Percentiles rank a stretch among this genome's conserved stretches.
Conservation (phyloP, 2,113 vertebrate genomes). For the Patagioenas fasciata region DNA sequence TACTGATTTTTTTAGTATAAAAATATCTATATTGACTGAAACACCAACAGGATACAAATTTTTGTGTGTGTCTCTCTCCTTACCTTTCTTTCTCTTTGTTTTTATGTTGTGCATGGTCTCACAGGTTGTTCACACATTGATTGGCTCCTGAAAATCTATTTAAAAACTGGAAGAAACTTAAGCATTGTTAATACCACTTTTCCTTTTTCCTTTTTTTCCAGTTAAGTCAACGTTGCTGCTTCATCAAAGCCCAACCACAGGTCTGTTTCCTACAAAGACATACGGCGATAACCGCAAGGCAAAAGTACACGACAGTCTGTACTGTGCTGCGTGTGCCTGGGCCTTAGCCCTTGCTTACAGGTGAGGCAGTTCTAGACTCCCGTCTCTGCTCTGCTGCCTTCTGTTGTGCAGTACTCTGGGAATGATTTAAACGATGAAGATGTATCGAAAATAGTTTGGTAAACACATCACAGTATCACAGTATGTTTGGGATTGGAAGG, state of each 20-base stretch:
- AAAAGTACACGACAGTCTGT: conserved; percentile 91
- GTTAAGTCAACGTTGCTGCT: conserved; percentile 90
- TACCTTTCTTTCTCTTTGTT: not conserved
- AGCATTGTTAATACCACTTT: not conserved
- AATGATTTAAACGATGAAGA: not conserved
- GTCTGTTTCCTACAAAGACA: conserved; percentile 92
- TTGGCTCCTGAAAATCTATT: not conserved
- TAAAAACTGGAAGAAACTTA: not conserved
- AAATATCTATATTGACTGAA: not conserved
- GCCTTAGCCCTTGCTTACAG: conserved; percentile 91
- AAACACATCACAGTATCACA: too few species aligned
- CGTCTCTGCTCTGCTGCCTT: rapidly evolving
- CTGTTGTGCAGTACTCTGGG: not conserved
- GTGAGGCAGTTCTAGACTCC: conserved; percentile 59
- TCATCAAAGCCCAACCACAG: conserved; percentile 93
- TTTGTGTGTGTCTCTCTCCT: not conserved
- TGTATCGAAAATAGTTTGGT: not conserved
- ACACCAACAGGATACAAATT: not conserved
- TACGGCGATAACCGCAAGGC: conserved; percentile 82
- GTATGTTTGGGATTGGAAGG: too few species aligned
- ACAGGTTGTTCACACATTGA: not conserved
- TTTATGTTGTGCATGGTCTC: not conserved
- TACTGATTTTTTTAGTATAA: not conserved
- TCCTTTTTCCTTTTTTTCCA: conserved; percentile 44
- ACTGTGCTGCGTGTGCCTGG: conserved; percentile 93